Conservation (phyloP, 2,797 vertebrate species). For the Neosilurus hyrtlii region DNA sequence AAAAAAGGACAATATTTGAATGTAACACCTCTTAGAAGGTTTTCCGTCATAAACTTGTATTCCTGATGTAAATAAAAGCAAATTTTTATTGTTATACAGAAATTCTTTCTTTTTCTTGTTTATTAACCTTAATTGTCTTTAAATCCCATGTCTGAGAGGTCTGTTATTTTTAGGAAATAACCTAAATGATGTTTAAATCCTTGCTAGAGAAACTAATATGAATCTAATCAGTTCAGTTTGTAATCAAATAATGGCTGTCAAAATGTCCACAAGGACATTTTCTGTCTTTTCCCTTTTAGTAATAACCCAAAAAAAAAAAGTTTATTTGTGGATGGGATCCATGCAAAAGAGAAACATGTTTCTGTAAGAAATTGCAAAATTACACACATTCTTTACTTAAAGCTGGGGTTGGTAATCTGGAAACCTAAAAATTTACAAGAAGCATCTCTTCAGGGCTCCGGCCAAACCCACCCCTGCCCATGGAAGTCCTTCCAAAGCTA, state of each 20-base stretch:
- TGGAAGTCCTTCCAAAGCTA: too few species aligned
- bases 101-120: not conserved
- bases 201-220: not conserved
- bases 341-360: not conserved
- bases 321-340: not conserved
- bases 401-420: too few species aligned
- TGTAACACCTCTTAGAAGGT: not conserved
- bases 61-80: not conserved
- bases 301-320: not conserved
- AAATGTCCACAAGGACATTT: not conserved
- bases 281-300: not conserved
- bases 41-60: conserved; percentile 14
- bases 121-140: not conserved
- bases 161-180: not conserved
- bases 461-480: too few species aligned
- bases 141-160: not conserved
- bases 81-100: not conserved
- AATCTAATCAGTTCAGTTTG: conserved; percentile 5
- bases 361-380: not conserved
- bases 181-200: not conserved
- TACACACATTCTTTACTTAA: too few species aligned
- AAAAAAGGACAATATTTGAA: not conserved
- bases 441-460: too few species aligned
- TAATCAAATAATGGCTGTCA: not conserved
- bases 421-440: too few species aligned